These are phyloP conservation scores for Ichneumoninae sp. DNA, from an alignment of 2,888 invertebrate genomes.

Conservation along the genomic window DNA sequence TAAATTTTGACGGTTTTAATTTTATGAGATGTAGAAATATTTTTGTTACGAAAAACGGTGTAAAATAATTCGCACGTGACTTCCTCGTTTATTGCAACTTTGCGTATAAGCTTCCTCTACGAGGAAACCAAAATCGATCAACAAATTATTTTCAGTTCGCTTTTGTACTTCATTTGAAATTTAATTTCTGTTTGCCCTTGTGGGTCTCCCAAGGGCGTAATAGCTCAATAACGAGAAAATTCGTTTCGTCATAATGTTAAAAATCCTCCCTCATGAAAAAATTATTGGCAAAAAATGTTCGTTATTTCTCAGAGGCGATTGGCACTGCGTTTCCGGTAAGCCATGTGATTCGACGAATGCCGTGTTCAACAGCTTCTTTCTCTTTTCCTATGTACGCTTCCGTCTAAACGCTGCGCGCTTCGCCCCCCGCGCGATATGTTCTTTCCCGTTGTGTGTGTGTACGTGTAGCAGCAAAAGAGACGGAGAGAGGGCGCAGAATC, in stretches of 20 bases:
- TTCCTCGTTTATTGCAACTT: too few species aligned
- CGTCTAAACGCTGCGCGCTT: constrained; percentile 43
- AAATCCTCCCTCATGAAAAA: not conserved
- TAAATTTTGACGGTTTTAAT: too few species aligned
- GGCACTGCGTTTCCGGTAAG: constrained; percentile 42
- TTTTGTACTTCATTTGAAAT: not conserved
- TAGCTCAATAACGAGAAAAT: not conserved
- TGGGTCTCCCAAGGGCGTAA: not conserved
- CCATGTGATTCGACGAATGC: constrained; percentile 72
- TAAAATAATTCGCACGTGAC: too few species aligned
- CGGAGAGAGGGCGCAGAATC: constrained; percentile 77
- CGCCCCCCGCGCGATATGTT: constrained; percentile 47
- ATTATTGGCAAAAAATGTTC: not conserved
- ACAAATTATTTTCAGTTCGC: not conserved
- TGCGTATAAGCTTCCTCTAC: too few species aligned
- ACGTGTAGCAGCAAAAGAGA: constrained; percentile 40
- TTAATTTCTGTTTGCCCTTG: not conserved
- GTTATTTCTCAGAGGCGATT: constrained; percentile 38
- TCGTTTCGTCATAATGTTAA: not conserved
- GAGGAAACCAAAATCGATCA: too few species aligned
- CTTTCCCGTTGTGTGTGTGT: constrained; percentile 35
- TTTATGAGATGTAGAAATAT: too few species aligned
- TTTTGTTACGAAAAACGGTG: too few species aligned
- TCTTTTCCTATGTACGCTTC: constrained; percentile 27
- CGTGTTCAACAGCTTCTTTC: constrained; percentile 57